Percentiles rank a stretch among this genome's conserved stretches.
phyloP scores from a whole-genome alignment of 2,888 invertebrate species.

The Mechanitis mazaeus region DNA sequence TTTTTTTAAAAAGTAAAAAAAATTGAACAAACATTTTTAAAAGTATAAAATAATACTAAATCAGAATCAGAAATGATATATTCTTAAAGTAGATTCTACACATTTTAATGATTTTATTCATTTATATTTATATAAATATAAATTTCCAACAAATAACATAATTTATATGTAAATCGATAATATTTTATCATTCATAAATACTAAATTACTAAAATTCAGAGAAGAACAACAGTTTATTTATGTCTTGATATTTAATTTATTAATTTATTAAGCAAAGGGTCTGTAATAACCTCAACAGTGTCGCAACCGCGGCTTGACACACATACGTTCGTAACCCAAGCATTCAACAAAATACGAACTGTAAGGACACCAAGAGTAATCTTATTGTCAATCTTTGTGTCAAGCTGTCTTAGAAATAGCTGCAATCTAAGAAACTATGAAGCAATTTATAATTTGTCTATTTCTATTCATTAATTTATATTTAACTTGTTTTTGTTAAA shows the following conservation, averaged over 20 bases:
- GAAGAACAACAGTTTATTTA: too few species aligned
- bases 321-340: constrained; percentile 57
- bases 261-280: constrained; percentile 62
- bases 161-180: too few species aligned
- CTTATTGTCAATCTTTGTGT: constrained; percentile 20
- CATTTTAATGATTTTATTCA: too few species aligned
- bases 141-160: too few species aligned
- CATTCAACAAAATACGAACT: constrained; percentile 29
- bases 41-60: too few species aligned
- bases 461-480: background rate
- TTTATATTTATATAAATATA: too few species aligned
- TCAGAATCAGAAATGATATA: too few species aligned
- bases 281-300: constrained; percentile 51
- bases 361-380: constrained; percentile 27
- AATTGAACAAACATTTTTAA: too few species aligned
- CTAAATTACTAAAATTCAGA: too few species aligned
- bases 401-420: constrained; percentile 17
- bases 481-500: background rate
- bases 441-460: constrained; percentile 6
- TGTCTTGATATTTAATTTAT: constrained; percentile 1
- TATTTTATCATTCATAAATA: too few species aligned
- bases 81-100: too few species aligned
- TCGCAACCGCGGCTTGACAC: constrained; percentile 67
- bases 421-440: constrained; percentile 12
- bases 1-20: too few species aligned